Conservation (phyloP, 2,888 invertebrate genomes). For the Sesia apiformis region DNA sequence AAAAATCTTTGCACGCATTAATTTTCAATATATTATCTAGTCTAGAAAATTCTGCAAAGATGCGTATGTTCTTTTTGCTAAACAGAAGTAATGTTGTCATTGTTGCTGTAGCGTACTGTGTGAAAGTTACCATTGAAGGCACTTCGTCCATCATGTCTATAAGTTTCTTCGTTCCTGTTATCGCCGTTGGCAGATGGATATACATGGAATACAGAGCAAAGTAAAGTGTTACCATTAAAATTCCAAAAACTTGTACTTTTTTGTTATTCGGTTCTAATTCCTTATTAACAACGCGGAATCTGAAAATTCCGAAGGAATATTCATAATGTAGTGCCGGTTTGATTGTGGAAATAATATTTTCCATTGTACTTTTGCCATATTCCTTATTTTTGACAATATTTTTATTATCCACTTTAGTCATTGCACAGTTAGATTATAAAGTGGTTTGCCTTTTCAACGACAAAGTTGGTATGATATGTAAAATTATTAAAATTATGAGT, state of each 20-base stretch:
- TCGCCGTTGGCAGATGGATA: background rate
- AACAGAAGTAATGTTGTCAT: conserved; percentile 1
- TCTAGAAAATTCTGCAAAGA: conserved; percentile 1
- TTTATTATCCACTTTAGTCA: background rate
- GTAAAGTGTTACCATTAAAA: conserved; percentile 1
- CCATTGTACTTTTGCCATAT: background rate
- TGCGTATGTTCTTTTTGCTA: conserved; percentile 3
- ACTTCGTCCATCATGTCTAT: background rate
- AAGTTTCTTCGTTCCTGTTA: background rate
- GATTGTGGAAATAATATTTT: background rate
- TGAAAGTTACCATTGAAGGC: background rate
- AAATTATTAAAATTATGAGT: too few relatives aligned
- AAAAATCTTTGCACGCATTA: background rate
- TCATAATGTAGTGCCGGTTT: conserved; percentile 3
- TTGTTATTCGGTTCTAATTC: background rate
- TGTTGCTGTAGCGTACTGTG: conserved; percentile 2
- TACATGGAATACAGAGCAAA: background rate
- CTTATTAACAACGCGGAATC: conserved; percentile 4
- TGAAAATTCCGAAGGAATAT: conserved; percentile 6
- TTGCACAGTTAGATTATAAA: too few relatives aligned
- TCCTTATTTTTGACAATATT: background rate
- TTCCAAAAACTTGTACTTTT: conserved; percentile 3
- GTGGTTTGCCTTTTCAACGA: too few relatives aligned
- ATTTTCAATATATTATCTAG: conserved; percentile 1
- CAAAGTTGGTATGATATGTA: too few relatives aligned